Evolutionary conservation across 2,888 invertebrate species (phyloP).

Genomic region (Phaonia tiefii): DNA sequence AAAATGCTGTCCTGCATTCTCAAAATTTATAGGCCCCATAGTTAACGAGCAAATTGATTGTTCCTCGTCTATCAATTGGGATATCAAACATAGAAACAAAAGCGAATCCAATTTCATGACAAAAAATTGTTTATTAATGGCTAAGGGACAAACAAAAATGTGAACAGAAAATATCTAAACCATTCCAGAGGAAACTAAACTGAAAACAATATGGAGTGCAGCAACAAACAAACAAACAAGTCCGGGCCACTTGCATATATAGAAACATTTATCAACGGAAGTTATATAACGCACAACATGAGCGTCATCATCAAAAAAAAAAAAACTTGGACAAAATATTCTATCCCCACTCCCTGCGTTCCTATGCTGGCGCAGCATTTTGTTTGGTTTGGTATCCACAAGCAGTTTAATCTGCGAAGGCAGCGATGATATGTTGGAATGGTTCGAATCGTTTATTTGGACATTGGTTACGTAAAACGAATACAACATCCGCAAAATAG

Average conservation of each 20-base stretch:
- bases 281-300: slow-evolving; percentile 8
- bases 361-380: not conserved
- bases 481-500: slow-evolving; percentile 25
- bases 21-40: too few species aligned
- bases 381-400: too few species aligned
- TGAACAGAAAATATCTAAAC: too few species aligned
- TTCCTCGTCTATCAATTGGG: not conserved
- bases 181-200: too few species aligned
- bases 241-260: not conserved
- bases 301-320: slow-evolving; percentile 28
- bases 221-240: not conserved
- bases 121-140: too few species aligned
- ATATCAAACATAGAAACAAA: slow-evolving; percentile 12
- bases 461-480: slow-evolving; percentile 14
- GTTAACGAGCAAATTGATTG: slow-evolving; percentile 29
- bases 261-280: slow-evolving; percentile 10
- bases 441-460: not conserved
- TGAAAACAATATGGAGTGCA: too few species aligned
- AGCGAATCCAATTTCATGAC: not conserved
- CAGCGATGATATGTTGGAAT: too few species aligned
- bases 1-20: too few species aligned
- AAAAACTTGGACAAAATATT: not conserved
- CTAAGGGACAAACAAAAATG: too few species aligned
- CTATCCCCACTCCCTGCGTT: not conserved
- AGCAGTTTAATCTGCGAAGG: too few species aligned